phyloP scores from a whole-genome alignment of 1,140 invertebrate genomes.

The Drosophila teissieri region DNA sequence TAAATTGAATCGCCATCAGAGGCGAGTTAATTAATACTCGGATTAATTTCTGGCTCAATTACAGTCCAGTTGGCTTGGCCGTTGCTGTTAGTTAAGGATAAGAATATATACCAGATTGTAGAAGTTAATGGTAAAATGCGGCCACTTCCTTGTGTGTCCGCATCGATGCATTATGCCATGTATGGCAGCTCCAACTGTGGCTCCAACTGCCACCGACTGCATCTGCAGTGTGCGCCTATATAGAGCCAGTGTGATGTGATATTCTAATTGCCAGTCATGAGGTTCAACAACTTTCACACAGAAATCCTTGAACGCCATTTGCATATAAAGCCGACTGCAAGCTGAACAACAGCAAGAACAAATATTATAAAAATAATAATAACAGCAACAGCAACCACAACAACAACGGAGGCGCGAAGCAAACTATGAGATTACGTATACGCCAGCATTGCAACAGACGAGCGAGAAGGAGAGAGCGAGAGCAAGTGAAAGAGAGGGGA shows the following conservation, averaged over 20 bases:
- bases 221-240: background rate
- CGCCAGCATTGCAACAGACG: slow-evolving; percentile 71
- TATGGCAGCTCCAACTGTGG: background rate
- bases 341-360: slow-evolving; percentile 20
- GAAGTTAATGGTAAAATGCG: no score
- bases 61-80: no score
- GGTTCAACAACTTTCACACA: slow-evolving; percentile 84
- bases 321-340: slow-evolving; percentile 65
- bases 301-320: slow-evolving; percentile 84
- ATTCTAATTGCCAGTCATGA: slow-evolving; percentile 77
- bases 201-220: background rate
- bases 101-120: no score
- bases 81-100: no score
- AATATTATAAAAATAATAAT: slow-evolving; percentile 1
- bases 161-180: background rate
- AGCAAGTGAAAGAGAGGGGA: background rate
- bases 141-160: background rate
- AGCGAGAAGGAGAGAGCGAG: background rate
- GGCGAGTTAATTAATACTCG: no score
- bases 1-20: no score
- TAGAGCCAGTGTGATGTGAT: slow-evolving; percentile 46
- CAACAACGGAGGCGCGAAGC: slow-evolving; percentile 29
- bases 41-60: no score
- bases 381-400: slow-evolving; percentile 16
- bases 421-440: slow-evolving; percentile 76